A percentile compares a stretch with the other conserved stretches of the same genome.
Evolutionary conservation across 2,113 vertebrate species (phyloP).

Genomic region (Halichoerus grypus): DNA sequence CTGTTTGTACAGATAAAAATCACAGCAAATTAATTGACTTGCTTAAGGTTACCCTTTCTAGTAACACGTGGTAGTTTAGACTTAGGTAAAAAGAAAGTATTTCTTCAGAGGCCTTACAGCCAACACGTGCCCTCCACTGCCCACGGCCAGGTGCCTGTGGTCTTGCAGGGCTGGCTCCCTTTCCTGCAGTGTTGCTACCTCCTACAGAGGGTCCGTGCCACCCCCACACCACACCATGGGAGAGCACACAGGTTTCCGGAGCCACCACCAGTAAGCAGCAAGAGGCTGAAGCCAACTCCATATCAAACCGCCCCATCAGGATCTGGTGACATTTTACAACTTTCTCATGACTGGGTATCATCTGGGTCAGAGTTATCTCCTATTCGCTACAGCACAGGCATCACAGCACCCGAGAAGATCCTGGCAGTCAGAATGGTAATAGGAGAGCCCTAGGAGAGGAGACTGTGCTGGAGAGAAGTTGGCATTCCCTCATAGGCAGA

Average conservation of each 20-base stretch:
- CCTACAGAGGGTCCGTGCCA: neutral
- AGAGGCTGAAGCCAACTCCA: neutral
- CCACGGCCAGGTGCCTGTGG: neutral
- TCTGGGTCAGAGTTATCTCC: neutral
- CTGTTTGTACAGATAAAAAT: neutral
- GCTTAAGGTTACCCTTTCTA: neutral
- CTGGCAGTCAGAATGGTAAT: neutral
- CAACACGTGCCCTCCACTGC: neutral
- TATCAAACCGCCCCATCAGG: neutral
- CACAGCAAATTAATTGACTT: neutral
- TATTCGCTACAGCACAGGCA: too few species aligned
- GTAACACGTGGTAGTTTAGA: neutral
- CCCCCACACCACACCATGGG: accelerated
- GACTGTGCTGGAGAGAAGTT: neutral
- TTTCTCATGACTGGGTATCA: neutral
- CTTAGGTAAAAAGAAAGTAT: neutral
- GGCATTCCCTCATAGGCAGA: neutral
- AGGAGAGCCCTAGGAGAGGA: neutral
- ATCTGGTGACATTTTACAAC: neutral
- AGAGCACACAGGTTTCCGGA: neutral
- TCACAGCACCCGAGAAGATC: neutral
- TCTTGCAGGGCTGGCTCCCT: neutral
- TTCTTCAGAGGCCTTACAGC: neutral
- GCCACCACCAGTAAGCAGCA: too few species aligned
- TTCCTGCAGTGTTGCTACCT: neutral